Conservation (phyloP, 53 echinoderm and acorn worm species). For the Echinarachnius parma region DNA sequence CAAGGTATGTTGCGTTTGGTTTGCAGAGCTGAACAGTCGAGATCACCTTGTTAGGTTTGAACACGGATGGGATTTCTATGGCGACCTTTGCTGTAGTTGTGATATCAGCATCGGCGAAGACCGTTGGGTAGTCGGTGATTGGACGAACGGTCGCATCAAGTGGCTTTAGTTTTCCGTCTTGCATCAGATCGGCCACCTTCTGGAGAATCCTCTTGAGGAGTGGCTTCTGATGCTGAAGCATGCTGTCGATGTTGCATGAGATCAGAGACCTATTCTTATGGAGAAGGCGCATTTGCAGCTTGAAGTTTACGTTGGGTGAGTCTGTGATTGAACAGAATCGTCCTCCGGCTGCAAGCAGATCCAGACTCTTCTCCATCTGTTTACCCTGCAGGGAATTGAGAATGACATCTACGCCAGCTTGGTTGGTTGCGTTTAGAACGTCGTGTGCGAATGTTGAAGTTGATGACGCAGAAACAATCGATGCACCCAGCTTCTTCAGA, state of each 20-base stretch:
- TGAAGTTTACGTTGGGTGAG: constrained; percentile 49
- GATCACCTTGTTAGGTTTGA: constrained; percentile 51
- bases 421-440: constrained; percentile 57
- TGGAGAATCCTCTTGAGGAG: constrained; percentile 44
- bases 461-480: constrained; percentile 41
- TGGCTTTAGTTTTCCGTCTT: constrained; percentile 56
- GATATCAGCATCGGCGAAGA: constrained; percentile 40
- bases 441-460: constrained; percentile 57
- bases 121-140: constrained; percentile 53
- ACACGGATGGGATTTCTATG: constrained; percentile 46
- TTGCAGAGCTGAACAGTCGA: constrained; percentile 60
- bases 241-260: constrained; percentile 68
- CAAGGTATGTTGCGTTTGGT: constrained; percentile 63
- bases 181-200: constrained; percentile 54
- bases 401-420: constrained; percentile 72
- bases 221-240: constrained; percentile 53
- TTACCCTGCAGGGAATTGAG: constrained; percentile 69
- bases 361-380: constrained; percentile 61
- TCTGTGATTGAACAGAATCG: constrained; percentile 69
- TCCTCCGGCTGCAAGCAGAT: constrained; percentile 63
- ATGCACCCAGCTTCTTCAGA: constrained; percentile 48
- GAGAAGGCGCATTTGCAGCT: constrained; percentile 48
- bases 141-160: constrained; percentile 33
- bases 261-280: constrained; percentile 70
- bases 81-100: constrained; percentile 49